These are phyloP conservation scores for Aspidiotus rigidus DNA, from an alignment of 2,888 invertebrate genomes.

Conservation along the genomic window DNA sequence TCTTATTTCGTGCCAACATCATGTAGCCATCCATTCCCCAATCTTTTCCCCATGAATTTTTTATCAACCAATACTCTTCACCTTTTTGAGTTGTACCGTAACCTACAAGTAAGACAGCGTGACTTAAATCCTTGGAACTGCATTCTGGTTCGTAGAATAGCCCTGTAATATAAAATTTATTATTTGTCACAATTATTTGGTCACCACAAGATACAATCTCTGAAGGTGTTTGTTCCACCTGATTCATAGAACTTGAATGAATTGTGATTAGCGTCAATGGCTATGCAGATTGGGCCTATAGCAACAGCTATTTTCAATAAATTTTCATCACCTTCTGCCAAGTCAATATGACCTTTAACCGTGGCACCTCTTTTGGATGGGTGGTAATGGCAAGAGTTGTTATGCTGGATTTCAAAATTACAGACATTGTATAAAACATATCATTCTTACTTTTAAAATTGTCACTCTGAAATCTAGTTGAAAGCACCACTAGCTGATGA, in stretches of 20 bases:
- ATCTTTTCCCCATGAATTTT: constrained; percentile 70
- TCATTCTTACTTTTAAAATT: neutral
- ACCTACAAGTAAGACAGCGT: constrained; percentile 75
- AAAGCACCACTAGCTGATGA: neutral
- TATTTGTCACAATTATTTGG: neutral
- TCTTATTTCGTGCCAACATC: constrained; percentile 71
- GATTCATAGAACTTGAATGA: constrained; percentile 76
- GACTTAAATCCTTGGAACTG: constrained; percentile 59
- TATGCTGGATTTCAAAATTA: constrained; percentile 32
- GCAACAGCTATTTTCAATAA: constrained; percentile 69
- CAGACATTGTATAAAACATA: neutral
- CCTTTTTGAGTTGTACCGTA: constrained; percentile 59
- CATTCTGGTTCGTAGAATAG: constrained; percentile 75
- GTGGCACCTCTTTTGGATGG: constrained; percentile 62
- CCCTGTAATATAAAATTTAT: constrained; percentile 41
- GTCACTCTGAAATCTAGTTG: too few relatives aligned
- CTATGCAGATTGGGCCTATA: constrained; percentile 74
- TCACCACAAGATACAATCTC: neutral
- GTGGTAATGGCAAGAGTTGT: constrained; percentile 50
- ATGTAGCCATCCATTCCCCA: constrained; percentile 85
- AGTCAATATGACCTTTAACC: constrained; percentile 70
- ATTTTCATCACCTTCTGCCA: constrained; percentile 62
- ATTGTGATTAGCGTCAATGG: constrained; percentile 77
- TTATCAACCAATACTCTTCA: constrained; percentile 74
- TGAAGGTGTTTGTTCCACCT: too few relatives aligned